These are phyloP conservation scores for Brenthis daphne DNA, from an alignment of 2,888 invertebrate species.

Conservation along the genomic window DNA sequence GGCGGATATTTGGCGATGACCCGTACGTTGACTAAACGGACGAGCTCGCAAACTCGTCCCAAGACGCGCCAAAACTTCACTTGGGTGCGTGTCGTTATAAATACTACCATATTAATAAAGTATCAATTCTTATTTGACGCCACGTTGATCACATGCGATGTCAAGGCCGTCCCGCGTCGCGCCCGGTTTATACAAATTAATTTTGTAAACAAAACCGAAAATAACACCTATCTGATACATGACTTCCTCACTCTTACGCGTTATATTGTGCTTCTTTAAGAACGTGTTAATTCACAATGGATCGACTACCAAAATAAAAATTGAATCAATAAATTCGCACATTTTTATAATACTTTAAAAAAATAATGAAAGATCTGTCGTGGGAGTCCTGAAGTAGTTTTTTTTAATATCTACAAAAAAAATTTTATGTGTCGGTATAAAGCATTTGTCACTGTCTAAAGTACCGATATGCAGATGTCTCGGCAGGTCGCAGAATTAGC, in stretches of 20 bases:
- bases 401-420: too few relatives aligned
- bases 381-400: too few relatives aligned
- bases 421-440: too few relatives aligned
- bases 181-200: slow-evolving; percentile 24
- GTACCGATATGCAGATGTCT: background rate
- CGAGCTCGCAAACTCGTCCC: slow-evolving; percentile 10
- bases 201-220: slow-evolving; percentile 36
- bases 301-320: too few relatives aligned
- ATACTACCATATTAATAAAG: slow-evolving; percentile 38
- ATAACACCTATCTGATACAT: slow-evolving; percentile 23
- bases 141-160: slow-evolving; percentile 42
- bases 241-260: background rate
- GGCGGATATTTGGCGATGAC: slow-evolving; percentile 10
- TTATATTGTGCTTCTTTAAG: background rate
- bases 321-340: too few relatives aligned
- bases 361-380: too few relatives aligned
- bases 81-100: slow-evolving; percentile 37
- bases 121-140: slow-evolving; percentile 38
- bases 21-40: slow-evolving; percentile 6
- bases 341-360: too few relatives aligned
- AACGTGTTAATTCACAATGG: too few relatives aligned
- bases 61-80: slow-evolving; percentile 38
- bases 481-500: too few relatives aligned
- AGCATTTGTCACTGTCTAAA: background rate
- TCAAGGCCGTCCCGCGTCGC: slow-evolving; percentile 39